Base-by-base conservation (phyloP, 2,888 invertebrate genomes). In the Caenorhabditis afra region DNA sequence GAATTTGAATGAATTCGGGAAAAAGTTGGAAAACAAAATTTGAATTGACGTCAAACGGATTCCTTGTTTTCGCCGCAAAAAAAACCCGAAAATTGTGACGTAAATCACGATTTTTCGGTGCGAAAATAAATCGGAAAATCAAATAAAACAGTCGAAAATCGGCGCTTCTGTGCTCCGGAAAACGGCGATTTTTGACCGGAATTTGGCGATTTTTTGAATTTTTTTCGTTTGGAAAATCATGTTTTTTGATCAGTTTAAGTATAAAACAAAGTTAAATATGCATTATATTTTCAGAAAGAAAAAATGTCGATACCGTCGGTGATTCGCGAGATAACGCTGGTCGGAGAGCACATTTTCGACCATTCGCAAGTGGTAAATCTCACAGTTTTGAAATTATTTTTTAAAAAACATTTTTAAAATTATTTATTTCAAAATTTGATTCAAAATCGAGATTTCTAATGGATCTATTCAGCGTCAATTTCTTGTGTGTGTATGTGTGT, bases 331-430 rank as follows among this genome's bases (percentile, higher is more conserved):
- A 74, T 85, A 1, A 53, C 64, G 1, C 73, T 83, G 0, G 64
- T 84, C 10, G 81, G 84, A 11, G 70, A 76, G 29, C 79, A 81
- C n/a, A 58, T 84, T 23, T 85, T 85, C 59, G 83, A 85, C 64
- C 85, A 85, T 55, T 70, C 81, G 4, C 68, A 64, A 29, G 64
- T 76, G 37, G 81, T 85, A 23, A 61, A 64, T 45, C 52, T 64
- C 37, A n/a, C 29, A 29, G 3, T n/a, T n/a, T 44, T 18, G 12
- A 52, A 52, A 23, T 5, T 29, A 29, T 29, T 29, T 29, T 29
- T 29, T 29, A 7, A 7, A 12, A 18, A 22, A 41, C 11, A 16
- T 47, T 47, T 47, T 57, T 44, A 22, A 22, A 47, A 49, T 29
- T 45, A n/a, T n/a, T n/a, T n/a, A 49, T 55, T 67, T 67, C 3